Evolutionary conservation across 1,140 invertebrate species (phyloP), one percentile per base, ranked within the genome.

Genomic region (Neodiprion virginianus): DNA sequence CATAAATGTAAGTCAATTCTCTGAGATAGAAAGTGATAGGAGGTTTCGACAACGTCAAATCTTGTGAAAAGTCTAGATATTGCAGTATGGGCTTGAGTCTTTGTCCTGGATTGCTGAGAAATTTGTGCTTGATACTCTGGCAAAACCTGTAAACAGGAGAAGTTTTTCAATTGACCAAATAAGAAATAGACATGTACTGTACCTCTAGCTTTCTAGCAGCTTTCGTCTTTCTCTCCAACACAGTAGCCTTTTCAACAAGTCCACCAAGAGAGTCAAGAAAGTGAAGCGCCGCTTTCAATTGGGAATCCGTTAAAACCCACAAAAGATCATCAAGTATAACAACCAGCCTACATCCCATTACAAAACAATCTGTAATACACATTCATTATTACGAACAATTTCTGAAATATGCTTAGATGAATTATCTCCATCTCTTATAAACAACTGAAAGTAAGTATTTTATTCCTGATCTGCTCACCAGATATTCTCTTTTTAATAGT

Each of bases 221-320:
- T 88, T 98, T 98, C 14, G 93, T 93, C 84, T 96, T 95, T 75
- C 96, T 93, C 71, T 94, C 94, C 66, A 94, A 89, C 82, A 95
- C 89, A 11, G 95, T 96, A 61, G 96, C 95, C 84, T 94, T 93
- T 80, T 96, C 93, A 14, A 98, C 94, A 4, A 98, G 89, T 50
- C 93, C 94, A 69, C 95, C 93, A 8, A 99, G 90, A 0, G 97
- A 98, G 81, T 97, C 96, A 14, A 96, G 92, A 88, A 99, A 99
- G 82, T 97, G 93, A 17, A 99, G 90, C 49, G 97, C 98, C 49
- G 98, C 98, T 80, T 98, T 95, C 14, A 99, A 88, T 88, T 99
- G 98, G 0, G 97, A 96, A 87, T 99, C 97, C 3, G 98, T 99
- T 67, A 99, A 87, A 47, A 98, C 97, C 98, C 98, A 99, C n/a